Evolutionary conservation across 2,797 vertebrate species (phyloP), one percentile per base, ranked within the genome.

Genomic region (Hyperoplus immaculatus): DNA sequence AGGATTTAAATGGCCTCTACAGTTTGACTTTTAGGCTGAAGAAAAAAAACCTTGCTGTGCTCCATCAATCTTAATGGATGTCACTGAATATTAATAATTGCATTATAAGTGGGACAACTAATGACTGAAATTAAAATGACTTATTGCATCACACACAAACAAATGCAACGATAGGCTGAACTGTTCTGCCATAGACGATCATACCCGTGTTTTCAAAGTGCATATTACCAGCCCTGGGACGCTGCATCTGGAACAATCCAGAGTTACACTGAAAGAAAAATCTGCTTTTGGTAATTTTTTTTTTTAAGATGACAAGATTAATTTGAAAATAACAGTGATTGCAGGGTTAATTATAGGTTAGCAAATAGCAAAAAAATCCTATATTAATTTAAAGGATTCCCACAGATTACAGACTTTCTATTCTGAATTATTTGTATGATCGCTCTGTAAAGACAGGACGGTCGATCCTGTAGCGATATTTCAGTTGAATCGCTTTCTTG

Each of bases 141-240:
- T 45, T 47, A 58, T 41, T 60, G 47, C 21, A 41, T 43, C 21
- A 71, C 18, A 72, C 42, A 16, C 15, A 68, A 43, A 82, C 0
- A 38, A 18, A 68, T 29, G 41, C 58, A 51, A 64, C 58, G 7
- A 64, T 36, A 51, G n/a, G 42, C 55, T 71, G 51, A 59, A 59
- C 12, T 6, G 55, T 75, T 69, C 21, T 58, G 55, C 57, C 73
- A 56, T 8, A 72, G 39, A 67, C 3, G 51, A 76, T 77, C 69
- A 64, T 69, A 75, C 73, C 75, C 15, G 64, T 79, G 72, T 80
- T 70, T 29, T 75, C 70, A 78, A 88, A 89, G 78, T 85, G 85
- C 78, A 75, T 14, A 71, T 64, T 59, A 77, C 49, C 61, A 16
- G 39, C 43, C 55, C 49, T 65, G 69, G 57, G 50, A 67, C n/a